Percentiles rank a stretch among this genome's conserved stretches.
Evolutionary conservation across 2,797 vertebrate genomes (phyloP).

Genomic region (Hirundo rustica): DNA sequence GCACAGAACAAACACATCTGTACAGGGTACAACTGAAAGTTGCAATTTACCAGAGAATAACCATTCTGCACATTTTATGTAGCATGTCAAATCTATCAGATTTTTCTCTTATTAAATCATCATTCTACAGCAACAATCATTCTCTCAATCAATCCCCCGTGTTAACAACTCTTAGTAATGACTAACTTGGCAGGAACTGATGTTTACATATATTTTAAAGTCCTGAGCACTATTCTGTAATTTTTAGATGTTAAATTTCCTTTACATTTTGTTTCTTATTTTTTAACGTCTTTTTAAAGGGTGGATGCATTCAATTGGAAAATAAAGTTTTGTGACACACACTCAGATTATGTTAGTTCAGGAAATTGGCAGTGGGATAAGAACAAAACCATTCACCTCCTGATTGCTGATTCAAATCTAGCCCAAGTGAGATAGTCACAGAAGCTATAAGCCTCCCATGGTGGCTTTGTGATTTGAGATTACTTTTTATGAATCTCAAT

Average conservation of each 20-base stretch:
- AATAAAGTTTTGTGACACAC: conserved; percentile 46
- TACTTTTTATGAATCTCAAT: conserved; percentile 58
- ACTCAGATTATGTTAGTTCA: background rate
- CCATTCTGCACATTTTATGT: conserved; percentile 60
- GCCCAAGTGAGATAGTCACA: conserved; percentile 40
- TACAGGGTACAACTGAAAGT: conserved; percentile 28
- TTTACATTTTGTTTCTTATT: conserved; percentile 47
- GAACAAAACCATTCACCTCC: conserved; percentile 61
- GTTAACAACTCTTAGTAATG: conserved; percentile 61
- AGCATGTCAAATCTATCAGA: conserved; percentile 65
- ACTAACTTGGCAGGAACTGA: conserved; percentile 64
- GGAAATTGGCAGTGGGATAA: conserved; percentile 50
- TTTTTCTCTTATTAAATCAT: conserved; percentile 71
- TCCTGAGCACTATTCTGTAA: conserved; percentile 40
- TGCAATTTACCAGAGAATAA: conserved; percentile 64
- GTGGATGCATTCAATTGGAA: conserved; percentile 26
- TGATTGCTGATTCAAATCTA: conserved; percentile 62
- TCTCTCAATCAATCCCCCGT: conserved; percentile 57
- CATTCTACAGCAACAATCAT: conserved; percentile 62
- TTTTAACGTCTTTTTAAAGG: conserved; percentile 41
- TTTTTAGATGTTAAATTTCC: conserved; percentile 32
- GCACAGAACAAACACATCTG: conserved; percentile 38
- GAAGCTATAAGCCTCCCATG: conserved; percentile 48
- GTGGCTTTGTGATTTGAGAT: conserved; percentile 55
- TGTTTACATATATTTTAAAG: conserved; percentile 67